These are phyloP conservation scores for Leucophenga varia DNA, from an alignment of 1,140 invertebrate genomes.

Conservation along the genomic window DNA sequence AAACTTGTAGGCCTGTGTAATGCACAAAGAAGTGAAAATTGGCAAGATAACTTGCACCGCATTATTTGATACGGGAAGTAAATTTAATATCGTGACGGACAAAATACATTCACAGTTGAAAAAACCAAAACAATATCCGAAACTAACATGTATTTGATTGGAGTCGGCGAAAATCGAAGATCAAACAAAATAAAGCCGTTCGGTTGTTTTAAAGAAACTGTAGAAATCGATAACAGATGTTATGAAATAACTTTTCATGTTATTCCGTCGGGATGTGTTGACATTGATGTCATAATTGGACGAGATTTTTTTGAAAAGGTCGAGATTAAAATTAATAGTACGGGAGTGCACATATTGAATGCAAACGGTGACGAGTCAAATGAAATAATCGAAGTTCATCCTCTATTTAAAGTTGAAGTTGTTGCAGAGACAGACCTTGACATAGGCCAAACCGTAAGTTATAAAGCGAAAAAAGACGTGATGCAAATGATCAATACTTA, in stretches of 20 bases:
- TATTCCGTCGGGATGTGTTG: neutral
- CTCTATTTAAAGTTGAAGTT: neutral
- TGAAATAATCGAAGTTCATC: neutral
- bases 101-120: neutral
- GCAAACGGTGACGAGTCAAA: neutral
- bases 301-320: neutral
- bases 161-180: neutral
- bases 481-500: neutral
- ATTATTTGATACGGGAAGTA: constrained; percentile 1
- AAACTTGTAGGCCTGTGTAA: no score
- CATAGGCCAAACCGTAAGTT: neutral
- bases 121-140: neutral
- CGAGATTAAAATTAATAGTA: neutral
- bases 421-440: neutral
- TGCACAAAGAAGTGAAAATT: no score
- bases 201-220: neutral
- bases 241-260: neutral
- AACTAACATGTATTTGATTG: neutral
- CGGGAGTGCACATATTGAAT: neutral
- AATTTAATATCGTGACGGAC: neutral
- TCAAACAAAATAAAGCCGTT: neutral
- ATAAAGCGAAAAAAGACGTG: neutral
- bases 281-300: neutral
- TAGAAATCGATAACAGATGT: neutral
- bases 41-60: constrained; percentile 2